phyloP scores from a whole-genome alignment of 2,888 invertebrate species.

The Prenolepis imparis region DNA sequence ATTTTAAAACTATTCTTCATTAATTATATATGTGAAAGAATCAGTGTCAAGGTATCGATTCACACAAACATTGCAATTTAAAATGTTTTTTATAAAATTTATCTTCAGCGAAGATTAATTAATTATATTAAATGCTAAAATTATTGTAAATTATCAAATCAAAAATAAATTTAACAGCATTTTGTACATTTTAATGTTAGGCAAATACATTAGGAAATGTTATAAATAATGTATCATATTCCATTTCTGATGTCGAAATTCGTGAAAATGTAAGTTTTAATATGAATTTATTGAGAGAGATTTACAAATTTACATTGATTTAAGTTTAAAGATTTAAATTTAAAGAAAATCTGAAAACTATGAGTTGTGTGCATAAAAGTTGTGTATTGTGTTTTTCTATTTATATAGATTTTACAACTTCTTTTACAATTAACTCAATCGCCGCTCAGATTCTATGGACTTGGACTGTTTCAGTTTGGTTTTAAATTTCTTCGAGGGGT shows the following conservation, averaged over 20 bases:
- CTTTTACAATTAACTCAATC: not conserved
- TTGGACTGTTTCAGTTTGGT: slow-evolving; percentile 25
- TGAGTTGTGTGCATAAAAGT: too few species aligned
- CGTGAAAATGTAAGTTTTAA: slow-evolving; percentile 1
- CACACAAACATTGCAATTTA: not conserved
- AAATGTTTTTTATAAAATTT: not conserved
- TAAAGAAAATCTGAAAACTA: not conserved
- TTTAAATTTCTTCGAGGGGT: not conserved
- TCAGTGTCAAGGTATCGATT: not conserved
- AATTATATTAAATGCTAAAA: not conserved
- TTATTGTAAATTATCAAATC: too few species aligned
- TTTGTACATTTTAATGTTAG: not conserved
- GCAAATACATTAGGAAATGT: not conserved
- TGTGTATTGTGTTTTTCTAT: too few species aligned
- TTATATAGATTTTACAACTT: slow-evolving; percentile 1
- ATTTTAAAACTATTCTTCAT: not conserved
- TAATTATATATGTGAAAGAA: slow-evolving; percentile 9
- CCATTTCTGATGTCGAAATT: not conserved
- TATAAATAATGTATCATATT: not conserved
- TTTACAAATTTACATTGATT: not conserved
- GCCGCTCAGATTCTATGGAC: not conserved
- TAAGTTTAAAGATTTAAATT: not conserved
- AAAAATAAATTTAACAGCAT: too few species aligned
- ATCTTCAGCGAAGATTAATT: not conserved
- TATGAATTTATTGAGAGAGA: not conserved